phyloP scores from a whole-genome alignment of 1,140 invertebrate genomes.

The Apis mellifera region Amel_HAv3.1 CM009943.2:3606001-3606500 shows the following conservation, averaged over 20 bases:
- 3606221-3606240: background rate
- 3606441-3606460: constrained; percentile 23
- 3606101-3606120: no score
- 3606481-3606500: constrained; percentile 35
- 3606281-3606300: background rate
- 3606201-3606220: background rate
- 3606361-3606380: constrained; percentile 30
- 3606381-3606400: constrained; percentile 5
- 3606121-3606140: background rate
- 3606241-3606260: background rate
- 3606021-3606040: background rate
- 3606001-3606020: background rate
- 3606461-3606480: constrained; percentile 10
- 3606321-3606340: background rate
- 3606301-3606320: background rate
- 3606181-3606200: background rate
- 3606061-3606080: background rate
- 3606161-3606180: background rate
- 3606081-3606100: background rate
- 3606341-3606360: background rate
- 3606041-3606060: background rate
- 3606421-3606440: no score
- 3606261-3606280: background rate
- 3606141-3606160: background rate
- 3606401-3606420: background rate